Percentiles rank a stretch among this genome's conserved stretches.
Evolutionary conservation across 2,113 vertebrate genomes (phyloP).

Genomic region (Trachemys scripta): DNA sequence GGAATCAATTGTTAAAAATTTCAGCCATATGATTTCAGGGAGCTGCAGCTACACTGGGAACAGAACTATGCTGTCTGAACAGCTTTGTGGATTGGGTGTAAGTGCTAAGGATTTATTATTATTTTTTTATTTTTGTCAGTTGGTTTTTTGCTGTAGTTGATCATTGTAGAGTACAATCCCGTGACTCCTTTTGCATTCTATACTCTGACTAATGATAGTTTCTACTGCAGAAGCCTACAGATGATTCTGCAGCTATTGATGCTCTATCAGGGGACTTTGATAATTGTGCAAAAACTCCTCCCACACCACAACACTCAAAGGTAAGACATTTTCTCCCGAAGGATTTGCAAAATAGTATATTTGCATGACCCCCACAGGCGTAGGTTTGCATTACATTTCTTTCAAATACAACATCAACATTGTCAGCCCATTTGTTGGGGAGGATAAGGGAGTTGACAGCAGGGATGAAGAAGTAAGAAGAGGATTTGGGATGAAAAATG

Average conservation of each 20-base stretch:
- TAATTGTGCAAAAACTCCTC: slow-evolving; percentile 51
- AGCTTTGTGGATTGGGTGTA: neutral
- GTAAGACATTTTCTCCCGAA: slow-evolving; percentile 56
- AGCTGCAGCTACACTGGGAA: neutral
- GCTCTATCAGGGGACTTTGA: slow-evolving; percentile 77
- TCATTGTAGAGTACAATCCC: neutral
- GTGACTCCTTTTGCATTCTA: neutral
- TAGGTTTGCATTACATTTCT: neutral
- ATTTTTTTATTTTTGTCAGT: neutral
- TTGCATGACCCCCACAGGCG: fast-evolving
- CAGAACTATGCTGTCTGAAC: neutral
- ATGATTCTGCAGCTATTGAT: slow-evolving; percentile 70
- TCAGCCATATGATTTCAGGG: neutral
- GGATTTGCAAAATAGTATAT: neutral
- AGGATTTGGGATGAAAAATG: neutral
- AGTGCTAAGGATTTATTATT: neutral
- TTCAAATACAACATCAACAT: no score
- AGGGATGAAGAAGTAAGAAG: neutral
- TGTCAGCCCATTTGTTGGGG: no score
- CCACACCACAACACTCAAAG: slow-evolving; percentile 65
- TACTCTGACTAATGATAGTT: neutral
- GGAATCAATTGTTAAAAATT: neutral
- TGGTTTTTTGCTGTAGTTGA: neutral
- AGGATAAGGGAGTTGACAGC: neutral
- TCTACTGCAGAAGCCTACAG: slow-evolving; percentile 68